Evolutionary conservation across 2,113 vertebrate genomes (phyloP), one percentile per base, ranked within the genome.

Genomic region (Oxyruncus cristatus): DNA sequence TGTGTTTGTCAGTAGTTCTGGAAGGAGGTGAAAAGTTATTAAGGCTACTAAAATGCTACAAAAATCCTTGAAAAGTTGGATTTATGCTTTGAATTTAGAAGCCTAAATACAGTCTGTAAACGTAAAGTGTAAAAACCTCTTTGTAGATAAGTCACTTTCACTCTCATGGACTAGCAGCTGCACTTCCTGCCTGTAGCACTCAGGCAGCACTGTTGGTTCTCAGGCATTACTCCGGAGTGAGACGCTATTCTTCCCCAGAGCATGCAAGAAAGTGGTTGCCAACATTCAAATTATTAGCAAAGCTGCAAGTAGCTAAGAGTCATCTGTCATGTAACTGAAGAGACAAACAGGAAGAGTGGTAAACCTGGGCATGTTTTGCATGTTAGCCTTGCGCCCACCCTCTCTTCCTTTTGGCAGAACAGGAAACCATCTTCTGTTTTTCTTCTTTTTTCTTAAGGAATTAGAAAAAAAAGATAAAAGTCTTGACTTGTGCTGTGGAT

Each of bases 311-410:
- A 71, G 67, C 90, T 83, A 12, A 83, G 55, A 93, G 71, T 87
- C 94, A 87, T 95, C 91, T 78, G 80, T 81, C 91, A 68, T 95
- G 47, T 86, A 96, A 52, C 80, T 95, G 59, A 56, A 92, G 92
- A 96, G 93, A 92, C 92, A 95, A 95, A 97, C 95, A 93, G 95
- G 92, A 96, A 93, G 92, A 96, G 93, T 93, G 95, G 89, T 95
- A 81, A 93, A 92, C 84, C 85, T 94, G 67, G 78, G 85, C 84
- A 91, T 91, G 82, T 93, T 88, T 91, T 92, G 41, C 67, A 33
- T 95, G 93, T 88, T 92, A 92, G 78, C 56, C 75, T 80, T 75
- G 82, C 8, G 13, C 89, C 89, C 85, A 88, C 94, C 72, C 88
- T 73, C 72, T 97, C 96, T 94, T 95, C 92, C 94, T 93, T 95